These are phyloP conservation scores for Orchestia grillus DNA, from an alignment of 1,140 invertebrate genomes.

Conservation along the genomic window DNA sequence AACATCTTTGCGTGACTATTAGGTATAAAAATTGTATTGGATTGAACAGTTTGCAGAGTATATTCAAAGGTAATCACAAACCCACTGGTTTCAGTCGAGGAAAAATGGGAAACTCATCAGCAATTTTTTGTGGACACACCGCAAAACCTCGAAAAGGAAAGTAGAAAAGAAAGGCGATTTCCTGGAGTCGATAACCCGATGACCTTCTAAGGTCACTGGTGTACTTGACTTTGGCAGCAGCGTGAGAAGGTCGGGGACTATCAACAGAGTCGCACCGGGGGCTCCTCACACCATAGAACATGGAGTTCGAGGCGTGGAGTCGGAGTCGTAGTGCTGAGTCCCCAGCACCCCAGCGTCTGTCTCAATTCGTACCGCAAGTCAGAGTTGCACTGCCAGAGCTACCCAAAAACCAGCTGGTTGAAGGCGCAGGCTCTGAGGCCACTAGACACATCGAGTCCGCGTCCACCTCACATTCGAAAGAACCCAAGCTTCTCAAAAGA, in stretches of 20 bases:
- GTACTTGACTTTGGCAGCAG: slow-evolving; percentile 47
- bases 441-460: too few relatives aligned
- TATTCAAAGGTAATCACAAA: not conserved
- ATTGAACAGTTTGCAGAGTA: not conserved
- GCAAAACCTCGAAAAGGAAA: slow-evolving; percentile 39
- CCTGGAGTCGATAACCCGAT: slow-evolving; percentile 53
- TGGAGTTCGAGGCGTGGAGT: not conserved
- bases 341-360: too few relatives aligned
- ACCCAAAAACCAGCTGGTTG: not conserved
- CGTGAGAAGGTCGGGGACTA: slow-evolving; percentile 34
- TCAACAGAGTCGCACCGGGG: slow-evolving; percentile 8
- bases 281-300: not conserved
- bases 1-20: not conserved
- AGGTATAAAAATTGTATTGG: not conserved
- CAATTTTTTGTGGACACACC: not conserved
- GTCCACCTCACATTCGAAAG: too few relatives aligned
- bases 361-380: not conserved
- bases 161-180: slow-evolving; percentile 23
- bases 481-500: too few relatives aligned
- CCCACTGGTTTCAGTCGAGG: not conserved
- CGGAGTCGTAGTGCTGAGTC: not conserved
- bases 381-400: not conserved
- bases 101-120: slow-evolving; percentile 30
- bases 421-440: not conserved
- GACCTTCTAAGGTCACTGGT: slow-evolving; percentile 24